These are phyloP conservation scores for Vanacampus margaritifer DNA, from an alignment of 2,113 vertebrate genomes.

Conservation along the genomic window DNA sequence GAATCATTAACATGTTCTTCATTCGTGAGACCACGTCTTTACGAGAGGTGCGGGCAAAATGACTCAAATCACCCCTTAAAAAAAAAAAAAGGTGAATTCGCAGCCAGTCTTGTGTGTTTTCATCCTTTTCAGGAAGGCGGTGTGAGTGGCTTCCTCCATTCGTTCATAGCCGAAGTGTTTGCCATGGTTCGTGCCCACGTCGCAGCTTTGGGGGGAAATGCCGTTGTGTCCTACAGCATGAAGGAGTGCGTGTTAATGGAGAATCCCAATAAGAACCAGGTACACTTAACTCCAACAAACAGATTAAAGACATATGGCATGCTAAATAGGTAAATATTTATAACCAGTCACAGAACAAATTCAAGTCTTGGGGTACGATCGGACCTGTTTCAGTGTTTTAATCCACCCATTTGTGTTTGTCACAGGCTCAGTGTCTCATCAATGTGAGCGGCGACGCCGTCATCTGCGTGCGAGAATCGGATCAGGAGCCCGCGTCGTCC, in stretches of 20 bases:
- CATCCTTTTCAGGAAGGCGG: conserved; percentile 84
- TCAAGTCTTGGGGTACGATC: background rate
- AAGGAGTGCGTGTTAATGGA: conserved; percentile 99
- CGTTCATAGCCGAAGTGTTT: conserved; percentile 96
- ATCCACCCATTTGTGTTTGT: background rate
- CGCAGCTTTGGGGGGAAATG: conserved; percentile 92
- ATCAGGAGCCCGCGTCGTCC: conserved; percentile 73
- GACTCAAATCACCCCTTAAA: background rate
- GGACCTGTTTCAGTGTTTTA: background rate
- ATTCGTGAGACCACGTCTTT: conserved; percentile 96
- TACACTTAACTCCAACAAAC: conserved; percentile 43
- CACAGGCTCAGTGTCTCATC: conserved; percentile 95
- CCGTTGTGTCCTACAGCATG: conserved; percentile 97
- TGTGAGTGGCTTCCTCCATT: conserved; percentile 94
- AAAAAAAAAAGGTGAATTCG: background rate
- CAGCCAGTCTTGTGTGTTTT: background rate
- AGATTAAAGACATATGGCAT: too few species aligned
- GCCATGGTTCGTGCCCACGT: conserved; percentile 97
- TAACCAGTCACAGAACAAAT: too few species aligned
- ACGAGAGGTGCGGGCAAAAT: conserved; percentile 79
- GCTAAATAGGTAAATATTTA: too few species aligned
- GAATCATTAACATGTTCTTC: conserved; percentile 99
- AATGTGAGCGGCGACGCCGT: conserved; percentile 96
- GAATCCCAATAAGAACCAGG: conserved; percentile 99
- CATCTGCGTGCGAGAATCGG: conserved; percentile 85